phyloP scores from a whole-genome alignment of 2,888 invertebrate species.

The Nebria salina region DNA sequence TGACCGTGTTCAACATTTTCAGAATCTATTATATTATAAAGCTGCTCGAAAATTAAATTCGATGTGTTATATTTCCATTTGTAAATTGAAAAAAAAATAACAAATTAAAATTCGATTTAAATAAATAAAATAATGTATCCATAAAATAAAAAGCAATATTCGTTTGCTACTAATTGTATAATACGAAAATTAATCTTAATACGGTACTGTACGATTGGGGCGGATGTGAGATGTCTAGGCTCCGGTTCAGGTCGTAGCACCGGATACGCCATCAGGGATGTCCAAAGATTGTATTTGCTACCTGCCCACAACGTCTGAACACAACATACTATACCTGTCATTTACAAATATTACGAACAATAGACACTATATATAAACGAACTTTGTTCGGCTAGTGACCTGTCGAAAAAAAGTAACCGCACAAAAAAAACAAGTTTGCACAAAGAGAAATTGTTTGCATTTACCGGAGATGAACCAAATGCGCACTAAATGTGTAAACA shows the following conservation, averaged over 20 bases:
- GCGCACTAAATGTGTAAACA: neutral
- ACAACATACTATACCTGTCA: neutral
- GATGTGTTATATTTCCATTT: too few relatives aligned
- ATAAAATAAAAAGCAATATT: too few relatives aligned
- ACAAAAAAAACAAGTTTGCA: neutral
- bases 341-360: neutral
- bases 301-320: slow-evolving; percentile 8
- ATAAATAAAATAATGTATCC: too few relatives aligned
- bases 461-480: neutral
- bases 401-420: neutral
- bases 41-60: too few relatives aligned
- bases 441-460: neutral
- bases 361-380: neutral
- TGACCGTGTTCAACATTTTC: too few relatives aligned
- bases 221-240: slow-evolving; percentile 23
- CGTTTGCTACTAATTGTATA: neutral
- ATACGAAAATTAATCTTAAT: neutral
- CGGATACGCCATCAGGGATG: slow-evolving; percentile 29
- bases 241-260: slow-evolving; percentile 31
- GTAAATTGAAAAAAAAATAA: too few relatives aligned
- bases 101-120: too few relatives aligned
- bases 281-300: slow-evolving; percentile 21
- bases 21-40: too few relatives aligned
- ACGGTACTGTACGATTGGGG: slow-evolving; percentile 14
- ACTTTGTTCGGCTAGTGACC: neutral